These are phyloP conservation scores for Abrostola tripartita DNA, from an alignment of 2,888 invertebrate species.

Conservation along the genomic window DNA sequence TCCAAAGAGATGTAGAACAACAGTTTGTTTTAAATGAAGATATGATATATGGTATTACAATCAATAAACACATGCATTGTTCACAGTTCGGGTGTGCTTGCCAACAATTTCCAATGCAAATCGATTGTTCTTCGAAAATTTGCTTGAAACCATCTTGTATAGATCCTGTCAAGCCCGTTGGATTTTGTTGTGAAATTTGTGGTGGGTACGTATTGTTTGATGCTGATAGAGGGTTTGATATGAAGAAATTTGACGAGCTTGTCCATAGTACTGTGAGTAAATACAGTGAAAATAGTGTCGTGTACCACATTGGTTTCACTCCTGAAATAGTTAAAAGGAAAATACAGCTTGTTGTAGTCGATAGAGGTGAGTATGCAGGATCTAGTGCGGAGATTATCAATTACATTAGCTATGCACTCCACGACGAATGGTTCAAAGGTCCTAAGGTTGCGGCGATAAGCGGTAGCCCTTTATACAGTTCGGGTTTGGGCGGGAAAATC, in stretches of 20 bases:
- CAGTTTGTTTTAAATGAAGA: conserved; percentile 66
- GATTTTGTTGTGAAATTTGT: conserved; percentile 81
- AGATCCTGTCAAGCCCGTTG: conserved; percentile 75
- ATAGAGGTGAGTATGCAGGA: conserved; percentile 75
- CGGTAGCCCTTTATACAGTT: conserved; percentile 72
- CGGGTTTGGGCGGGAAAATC: conserved; percentile 73
- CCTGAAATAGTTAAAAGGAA: conserved; percentile 50
- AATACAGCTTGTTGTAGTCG: conserved; percentile 78
- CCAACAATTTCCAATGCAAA: conserved; percentile 64
- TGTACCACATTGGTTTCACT: conserved; percentile 73
- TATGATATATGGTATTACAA: conserved; percentile 57
- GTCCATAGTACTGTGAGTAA: conserved; percentile 63
- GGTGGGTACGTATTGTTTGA: conserved; percentile 75
- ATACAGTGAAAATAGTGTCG: conserved; percentile 63
- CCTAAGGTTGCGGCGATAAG: conserved; percentile 66
- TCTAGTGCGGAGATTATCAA: conserved; percentile 72
- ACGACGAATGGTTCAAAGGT: conserved; percentile 66
- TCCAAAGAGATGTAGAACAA: conserved; percentile 52
- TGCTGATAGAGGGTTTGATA: conserved; percentile 70
- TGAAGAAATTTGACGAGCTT: conserved; percentile 66
- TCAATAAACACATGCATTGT: conserved; percentile 54
- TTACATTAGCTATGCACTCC: conserved; percentile 65
- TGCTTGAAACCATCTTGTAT: conserved; percentile 73
- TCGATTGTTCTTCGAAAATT: conserved; percentile 74
- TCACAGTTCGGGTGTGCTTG: conserved; percentile 77